phyloP scores from a whole-genome alignment of 2,888 invertebrate genomes.

The Minunthozetes semirufus region DNA sequence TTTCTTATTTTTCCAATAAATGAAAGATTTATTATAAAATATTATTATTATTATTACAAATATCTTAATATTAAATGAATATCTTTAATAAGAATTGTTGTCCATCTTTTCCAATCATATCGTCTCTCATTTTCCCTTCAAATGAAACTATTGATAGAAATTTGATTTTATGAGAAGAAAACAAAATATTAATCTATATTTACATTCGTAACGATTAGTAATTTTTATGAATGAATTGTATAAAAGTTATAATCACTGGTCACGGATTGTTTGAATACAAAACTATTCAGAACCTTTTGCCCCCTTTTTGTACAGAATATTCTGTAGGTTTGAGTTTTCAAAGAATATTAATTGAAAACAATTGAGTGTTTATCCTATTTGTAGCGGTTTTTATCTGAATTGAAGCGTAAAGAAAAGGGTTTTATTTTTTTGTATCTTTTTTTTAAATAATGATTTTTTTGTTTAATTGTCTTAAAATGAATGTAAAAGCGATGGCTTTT shows the following conservation, averaged over 20 bases:
- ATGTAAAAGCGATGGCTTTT: too few relatives aligned
- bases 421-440: not conserved
- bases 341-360: not conserved
- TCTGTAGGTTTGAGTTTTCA: not conserved
- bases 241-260: constrained; percentile 2
- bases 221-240: not conserved
- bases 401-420: not conserved
- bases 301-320: not conserved
- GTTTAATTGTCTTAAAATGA: too few relatives aligned
- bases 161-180: not conserved
- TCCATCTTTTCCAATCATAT: constrained; percentile 19
- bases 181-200: not conserved
- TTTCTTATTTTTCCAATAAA: constrained; percentile 21
- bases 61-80: not conserved
- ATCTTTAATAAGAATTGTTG: constrained; percentile 1
- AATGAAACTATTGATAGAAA: constrained; percentile 4
- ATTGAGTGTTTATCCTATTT: constrained; percentile 7
- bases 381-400: not conserved
- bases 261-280: not conserved
- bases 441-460: not conserved
- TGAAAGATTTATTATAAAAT: constrained; percentile 14
- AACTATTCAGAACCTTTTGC: not conserved
- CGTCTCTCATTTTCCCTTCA: not conserved
- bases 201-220: not conserved
- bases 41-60: not conserved